These are phyloP conservation scores for Cyclophora albipunctata DNA, from an alignment of 2,888 invertebrate genomes.

Conservation along the genomic window DNA sequence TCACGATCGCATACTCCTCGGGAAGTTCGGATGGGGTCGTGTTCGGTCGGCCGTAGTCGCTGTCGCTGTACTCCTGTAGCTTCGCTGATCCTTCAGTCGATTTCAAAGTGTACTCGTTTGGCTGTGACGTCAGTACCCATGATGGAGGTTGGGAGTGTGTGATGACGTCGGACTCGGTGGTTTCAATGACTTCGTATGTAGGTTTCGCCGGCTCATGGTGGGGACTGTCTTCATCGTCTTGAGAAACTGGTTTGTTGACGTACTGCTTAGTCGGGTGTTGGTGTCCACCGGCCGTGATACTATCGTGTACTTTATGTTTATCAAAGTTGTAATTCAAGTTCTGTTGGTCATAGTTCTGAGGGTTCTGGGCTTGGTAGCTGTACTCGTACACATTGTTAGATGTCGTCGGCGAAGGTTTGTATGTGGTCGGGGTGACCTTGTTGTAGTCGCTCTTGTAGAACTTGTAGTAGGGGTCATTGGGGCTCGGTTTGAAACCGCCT, in stretches of 20 bases:
- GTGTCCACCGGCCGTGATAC: conserved; percentile 46
- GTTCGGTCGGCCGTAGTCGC: conserved; percentile 33
- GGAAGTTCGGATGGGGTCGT: conserved; percentile 46
- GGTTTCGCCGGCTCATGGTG: conserved; percentile 36
- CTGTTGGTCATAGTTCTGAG: conserved; percentile 44
- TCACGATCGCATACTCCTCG: conserved; percentile 61
- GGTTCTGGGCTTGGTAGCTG: conserved; percentile 45
- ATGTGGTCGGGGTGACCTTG: conserved; percentile 54
- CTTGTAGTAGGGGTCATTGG: conserved; percentile 62
- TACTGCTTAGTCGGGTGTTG: conserved; percentile 51
- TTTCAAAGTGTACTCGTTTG: conserved; percentile 39
- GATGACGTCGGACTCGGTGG: conserved; percentile 44
- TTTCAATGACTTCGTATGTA: conserved; percentile 66
- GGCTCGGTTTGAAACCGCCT: conserved; percentile 57
- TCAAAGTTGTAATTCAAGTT: conserved; percentile 39
- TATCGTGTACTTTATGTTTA: conserved; percentile 52
- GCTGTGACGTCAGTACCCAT: conserved; percentile 51
- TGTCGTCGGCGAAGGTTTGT: conserved; percentile 53
- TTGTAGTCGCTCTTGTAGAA: conserved; percentile 44
- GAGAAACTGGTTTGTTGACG: conserved; percentile 32
- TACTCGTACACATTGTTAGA: conserved; percentile 45
- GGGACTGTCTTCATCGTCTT: conserved; percentile 28
- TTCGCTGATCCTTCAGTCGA: conserved; percentile 41
- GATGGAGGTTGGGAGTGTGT: conserved; percentile 49
- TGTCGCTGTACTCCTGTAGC: conserved; percentile 34